Percentiles rank a stretch among this genome's conserved stretches.
phyloP scores from a whole-genome alignment of 2,113 vertebrate genomes.

The Andinoacara biseriatus region DNA sequence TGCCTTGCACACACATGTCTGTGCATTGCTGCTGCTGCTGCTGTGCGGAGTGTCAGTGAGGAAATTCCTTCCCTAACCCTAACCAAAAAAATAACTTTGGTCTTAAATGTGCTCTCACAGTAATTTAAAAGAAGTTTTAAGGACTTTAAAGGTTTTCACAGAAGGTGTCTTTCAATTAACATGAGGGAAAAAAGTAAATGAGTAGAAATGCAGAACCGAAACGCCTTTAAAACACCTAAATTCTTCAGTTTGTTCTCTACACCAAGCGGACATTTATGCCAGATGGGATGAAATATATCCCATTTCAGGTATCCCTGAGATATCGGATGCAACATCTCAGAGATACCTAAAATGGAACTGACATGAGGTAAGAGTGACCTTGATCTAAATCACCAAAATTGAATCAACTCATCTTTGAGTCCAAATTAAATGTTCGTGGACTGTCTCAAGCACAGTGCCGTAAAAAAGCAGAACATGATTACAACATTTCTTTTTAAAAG shows the following conservation, averaged over 20 bases:
- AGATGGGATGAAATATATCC: not conserved
- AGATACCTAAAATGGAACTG: not conserved
- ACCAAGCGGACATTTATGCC: not conserved
- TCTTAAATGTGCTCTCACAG: not conserved
- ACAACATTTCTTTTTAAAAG: not conserved
- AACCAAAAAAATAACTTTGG: not conserved
- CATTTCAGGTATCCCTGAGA: not conserved
- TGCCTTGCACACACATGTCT: not conserved
- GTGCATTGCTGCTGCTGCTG: conserved; percentile 1
- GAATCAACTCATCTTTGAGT: not conserved
- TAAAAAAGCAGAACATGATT: not conserved
- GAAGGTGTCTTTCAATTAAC: accelerated
- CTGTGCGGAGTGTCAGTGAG: not conserved
- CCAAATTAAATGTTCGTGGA: not conserved
- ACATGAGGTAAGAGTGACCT: not conserved
- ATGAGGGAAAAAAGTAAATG: accelerated
- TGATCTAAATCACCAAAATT: not conserved
- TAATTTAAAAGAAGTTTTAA: not conserved
- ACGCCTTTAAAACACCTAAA: not conserved
- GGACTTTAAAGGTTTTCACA: not conserved
- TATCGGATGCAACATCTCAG: not conserved
- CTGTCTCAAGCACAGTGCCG: not conserved
- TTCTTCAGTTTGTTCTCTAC: accelerated
- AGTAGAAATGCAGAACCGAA: not conserved
- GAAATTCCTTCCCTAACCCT: not conserved